A percentile compares a stretch with the other conserved stretches of the same genome.
These are phyloP conservation scores for Hipparchia sbordonii DNA, from an alignment of 2,888 invertebrate species.

Conservation along the genomic window DNA sequence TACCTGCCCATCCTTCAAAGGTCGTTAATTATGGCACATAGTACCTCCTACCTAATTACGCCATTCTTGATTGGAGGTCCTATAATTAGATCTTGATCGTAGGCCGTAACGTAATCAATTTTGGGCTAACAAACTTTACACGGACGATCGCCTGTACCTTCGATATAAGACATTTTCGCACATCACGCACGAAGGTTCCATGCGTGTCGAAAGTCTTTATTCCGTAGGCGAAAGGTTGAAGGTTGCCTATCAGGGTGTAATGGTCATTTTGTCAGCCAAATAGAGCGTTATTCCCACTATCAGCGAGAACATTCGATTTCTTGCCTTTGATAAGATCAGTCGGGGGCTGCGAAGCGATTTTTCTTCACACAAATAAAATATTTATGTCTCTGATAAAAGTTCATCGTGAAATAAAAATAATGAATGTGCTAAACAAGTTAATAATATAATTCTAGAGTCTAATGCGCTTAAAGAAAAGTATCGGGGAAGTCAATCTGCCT, in stretches of 20 bases:
- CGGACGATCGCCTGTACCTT: slow-evolving; percentile 38
- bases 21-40: not conserved
- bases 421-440: too few relatives aligned
- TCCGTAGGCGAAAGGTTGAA: slow-evolving; percentile 24
- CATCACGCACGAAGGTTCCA: slow-evolving; percentile 11
- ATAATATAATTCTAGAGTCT: too few relatives aligned
- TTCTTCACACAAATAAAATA: slow-evolving; percentile 6
- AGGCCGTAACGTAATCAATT: slow-evolving; percentile 32
- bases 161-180: slow-evolving; percentile 31
- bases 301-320: slow-evolving; percentile 48
- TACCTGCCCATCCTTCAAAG: not conserved
- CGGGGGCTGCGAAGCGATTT: slow-evolving; percentile 31
- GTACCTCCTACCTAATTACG: slow-evolving; percentile 8
- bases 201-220: slow-evolving; percentile 1
- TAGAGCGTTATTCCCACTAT: slow-evolving; percentile 46
- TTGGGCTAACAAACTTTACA: slow-evolving; percentile 38
- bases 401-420: too few relatives aligned
- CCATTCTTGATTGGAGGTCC: slow-evolving; percentile 26
- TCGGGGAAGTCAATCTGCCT: too few relatives aligned
- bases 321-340: slow-evolving; percentile 37
- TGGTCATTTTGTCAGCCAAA: slow-evolving; percentile 29
- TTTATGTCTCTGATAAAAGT: too few relatives aligned
- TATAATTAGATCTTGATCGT: slow-evolving; percentile 36
- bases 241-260: slow-evolving; percentile 19
- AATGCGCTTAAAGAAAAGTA: too few relatives aligned